Evolutionary conservation across 1,140 invertebrate genomes (phyloP).

Genomic region (Lerema accius): DNA sequence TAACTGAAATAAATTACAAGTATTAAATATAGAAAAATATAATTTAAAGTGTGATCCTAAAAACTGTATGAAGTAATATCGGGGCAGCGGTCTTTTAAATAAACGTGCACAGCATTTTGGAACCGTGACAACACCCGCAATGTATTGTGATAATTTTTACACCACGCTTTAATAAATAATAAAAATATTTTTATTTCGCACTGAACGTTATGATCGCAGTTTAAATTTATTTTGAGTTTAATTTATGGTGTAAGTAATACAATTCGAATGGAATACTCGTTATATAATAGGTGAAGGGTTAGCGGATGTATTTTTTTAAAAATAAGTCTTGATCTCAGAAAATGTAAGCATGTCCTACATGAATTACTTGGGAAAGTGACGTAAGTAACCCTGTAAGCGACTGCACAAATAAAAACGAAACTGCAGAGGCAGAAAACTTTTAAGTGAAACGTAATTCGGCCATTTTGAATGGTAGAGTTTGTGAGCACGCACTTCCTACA

Average conservation of each 20-base stretch:
- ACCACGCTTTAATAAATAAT: conserved; percentile 31
- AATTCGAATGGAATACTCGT: background rate
- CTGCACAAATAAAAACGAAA: no score
- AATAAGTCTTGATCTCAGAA: no score
- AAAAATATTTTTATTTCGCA: conserved; percentile 24
- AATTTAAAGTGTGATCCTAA: background rate
- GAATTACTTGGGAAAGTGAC: no score
- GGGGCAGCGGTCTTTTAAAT: conserved; percentile 28
- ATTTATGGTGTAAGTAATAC: background rate
- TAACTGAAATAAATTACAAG: background rate
- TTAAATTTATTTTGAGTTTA: conserved; percentile 6
- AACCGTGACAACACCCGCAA: conserved; percentile 26
- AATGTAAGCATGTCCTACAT: no score
- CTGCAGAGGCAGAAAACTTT: no score
- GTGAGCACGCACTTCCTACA: conserved; percentile 10
- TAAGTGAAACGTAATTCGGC: background rate
- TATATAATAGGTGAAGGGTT: no score
- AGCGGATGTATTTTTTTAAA: no score
- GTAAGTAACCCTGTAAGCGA: no score
- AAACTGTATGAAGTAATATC: conserved; percentile 18
- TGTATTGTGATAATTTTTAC: conserved; percentile 28
- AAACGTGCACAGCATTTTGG: conserved; percentile 26
- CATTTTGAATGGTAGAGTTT: conserved; percentile 11
- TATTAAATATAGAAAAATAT: background rate
- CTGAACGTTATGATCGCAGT: conserved; percentile 1